A percentile compares a stretch with the other conserved stretches of the same genome.
These are phyloP conservation scores for Herpailurus yagouaroundi DNA, from an alignment of 2,113 vertebrate genomes.

Conservation along the genomic window DNA sequence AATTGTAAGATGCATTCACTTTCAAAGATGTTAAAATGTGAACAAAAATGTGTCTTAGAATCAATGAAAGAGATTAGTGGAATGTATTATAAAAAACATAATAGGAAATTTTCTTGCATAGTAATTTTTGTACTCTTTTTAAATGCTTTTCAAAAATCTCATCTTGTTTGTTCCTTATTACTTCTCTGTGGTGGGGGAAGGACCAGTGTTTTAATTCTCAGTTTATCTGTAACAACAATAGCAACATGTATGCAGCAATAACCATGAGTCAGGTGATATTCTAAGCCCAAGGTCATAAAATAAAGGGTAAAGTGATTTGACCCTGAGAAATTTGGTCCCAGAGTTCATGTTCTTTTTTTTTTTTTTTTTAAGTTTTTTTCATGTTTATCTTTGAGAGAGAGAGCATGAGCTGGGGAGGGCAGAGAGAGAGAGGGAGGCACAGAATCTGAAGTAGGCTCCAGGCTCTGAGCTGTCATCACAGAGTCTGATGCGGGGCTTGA, in stretches of 20 bases:
- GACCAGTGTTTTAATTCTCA: slow-evolving; percentile 7
- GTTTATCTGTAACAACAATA: neutral
- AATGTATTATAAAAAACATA: neutral
- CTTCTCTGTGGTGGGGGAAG: neutral
- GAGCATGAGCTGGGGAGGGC: too few relatives aligned
- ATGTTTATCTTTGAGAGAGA: too few relatives aligned
- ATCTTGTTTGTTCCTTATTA: neutral
- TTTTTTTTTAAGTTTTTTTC: too few relatives aligned
- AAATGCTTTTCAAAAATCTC: neutral
- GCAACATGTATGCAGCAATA: neutral
- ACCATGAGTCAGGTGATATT: neutral
- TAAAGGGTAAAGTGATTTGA: neutral
- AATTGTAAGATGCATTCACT: neutral
- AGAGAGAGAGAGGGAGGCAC: too few relatives aligned
- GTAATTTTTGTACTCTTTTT: neutral
- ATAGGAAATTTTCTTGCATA: neutral
- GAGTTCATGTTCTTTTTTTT: neutral
- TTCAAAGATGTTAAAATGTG: slow-evolving; percentile 29
- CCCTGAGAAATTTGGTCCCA: neutral
- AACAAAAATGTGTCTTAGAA: neutral
- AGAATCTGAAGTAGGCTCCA: too few relatives aligned
- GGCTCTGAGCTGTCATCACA: too few relatives aligned
- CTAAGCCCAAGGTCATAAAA: neutral
- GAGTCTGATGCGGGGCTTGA: too few relatives aligned
- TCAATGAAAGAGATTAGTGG: neutral